Conservation (phyloP, 1,140 invertebrate genomes). For the Atta colombica region DNA sequence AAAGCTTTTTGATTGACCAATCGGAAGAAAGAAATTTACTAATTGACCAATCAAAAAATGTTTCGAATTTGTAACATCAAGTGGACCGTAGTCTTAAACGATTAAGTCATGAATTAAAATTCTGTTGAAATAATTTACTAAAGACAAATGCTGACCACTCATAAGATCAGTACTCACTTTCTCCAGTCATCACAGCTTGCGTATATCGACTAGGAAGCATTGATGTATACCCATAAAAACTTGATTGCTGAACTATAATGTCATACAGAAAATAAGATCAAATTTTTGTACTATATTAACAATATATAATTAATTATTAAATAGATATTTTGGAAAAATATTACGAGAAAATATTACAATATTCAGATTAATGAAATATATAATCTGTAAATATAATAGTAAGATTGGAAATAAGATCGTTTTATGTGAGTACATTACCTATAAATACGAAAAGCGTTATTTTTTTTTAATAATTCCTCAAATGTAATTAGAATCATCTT, state of each 20-base stretch:
- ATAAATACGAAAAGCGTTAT: no score
- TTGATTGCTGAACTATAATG: constrained; percentile 94
- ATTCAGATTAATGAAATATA: not conserved
- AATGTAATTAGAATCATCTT: no score
- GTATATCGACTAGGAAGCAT: constrained; percentile 96
- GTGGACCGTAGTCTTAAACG: no score
- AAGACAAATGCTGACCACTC: not conserved
- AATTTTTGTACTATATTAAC: not conserved
- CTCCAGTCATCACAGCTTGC: constrained; percentile 97
- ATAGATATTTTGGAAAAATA: not conserved
- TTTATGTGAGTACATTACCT: no score
- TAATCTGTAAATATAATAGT: not conserved
- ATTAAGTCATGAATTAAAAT: not conserved
- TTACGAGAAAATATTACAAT: constrained; percentile 14
- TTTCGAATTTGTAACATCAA: no score
- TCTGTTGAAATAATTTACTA: constrained; percentile 6
- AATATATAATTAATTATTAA: not conserved
- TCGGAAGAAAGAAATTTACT: no score
- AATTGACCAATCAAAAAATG: no score
- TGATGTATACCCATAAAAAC: constrained; percentile 97
- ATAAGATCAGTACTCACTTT: constrained; percentile 89
- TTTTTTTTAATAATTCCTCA: no score
- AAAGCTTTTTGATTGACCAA: no score
- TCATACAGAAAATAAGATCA: not conserved
- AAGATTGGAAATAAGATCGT: no score